Evolutionary conservation across 2,797 vertebrate species (phyloP), one percentile per base, ranked within the genome.

Genomic region (Buphagus erythrorhynchus): DNA sequence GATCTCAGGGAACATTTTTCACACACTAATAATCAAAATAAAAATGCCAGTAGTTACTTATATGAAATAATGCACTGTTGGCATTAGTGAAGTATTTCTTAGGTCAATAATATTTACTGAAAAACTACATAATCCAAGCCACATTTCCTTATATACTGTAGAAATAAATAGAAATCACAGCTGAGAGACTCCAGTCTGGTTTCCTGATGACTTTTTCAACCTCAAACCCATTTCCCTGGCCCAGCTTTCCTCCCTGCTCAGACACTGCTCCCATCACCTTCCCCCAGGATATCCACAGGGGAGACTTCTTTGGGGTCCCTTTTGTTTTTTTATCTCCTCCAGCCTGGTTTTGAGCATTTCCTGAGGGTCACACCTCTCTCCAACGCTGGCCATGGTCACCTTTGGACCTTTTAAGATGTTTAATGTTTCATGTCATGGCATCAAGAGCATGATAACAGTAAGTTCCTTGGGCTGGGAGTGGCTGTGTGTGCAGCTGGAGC

Each of bases 401-500:
- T 52, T 13, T 49, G 43, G 49, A 21, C 48, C 19, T 86, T 76
- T 80, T 2, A 4, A 33, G 14, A 12, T 1, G 1, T 25, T 74
- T 33, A 46, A 16, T 21, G 16, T 59, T 63, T 33, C 7, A 11
- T 38, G n/a, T 33, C 2, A 13, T 24, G 42, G 36, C 4, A 25
- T 22, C 4, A 24, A 10, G 51, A 28, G 8, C 5, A 1, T 0
- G 18, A 40, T 0, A 36, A 5, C 6, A 52, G 18, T 17, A 1
- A 4, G 2, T 3, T 57, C 24, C 38, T 62, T 4, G 7, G 22
- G 35, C 19, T 20, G 51, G 42, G 28, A 33, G 4, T 2, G 19
- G 13, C 3, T 0, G 0, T 9, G 25, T 4, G 3, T 59, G 19
- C 8, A 57, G 55, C 28, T 46, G 59, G 43, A 63, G 38, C 4